A percentile compares a stretch with the other conserved stretches of the same genome.
These are phyloP conservation scores for Archegozetes longisetosus DNA, from an alignment of 1,140 invertebrate genomes.

Conservation along the genomic window DNA sequence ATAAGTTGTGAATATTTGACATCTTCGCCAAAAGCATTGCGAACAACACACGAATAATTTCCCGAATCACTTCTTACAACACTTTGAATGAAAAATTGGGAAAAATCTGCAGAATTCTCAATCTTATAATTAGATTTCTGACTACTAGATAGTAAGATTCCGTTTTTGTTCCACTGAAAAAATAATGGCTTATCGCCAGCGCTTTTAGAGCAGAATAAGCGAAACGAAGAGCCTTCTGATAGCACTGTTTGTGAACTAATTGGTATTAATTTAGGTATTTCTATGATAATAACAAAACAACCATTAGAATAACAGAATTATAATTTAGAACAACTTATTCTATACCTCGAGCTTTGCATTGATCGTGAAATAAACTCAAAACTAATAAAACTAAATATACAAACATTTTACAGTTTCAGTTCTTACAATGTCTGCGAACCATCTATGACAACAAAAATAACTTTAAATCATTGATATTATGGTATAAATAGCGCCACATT, in stretches of 20 bases:
- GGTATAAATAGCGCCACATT: too few relatives aligned
- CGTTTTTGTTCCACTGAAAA: constrained; percentile 15
- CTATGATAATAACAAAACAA: too few relatives aligned
- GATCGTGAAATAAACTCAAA: too few relatives aligned
- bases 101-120: not conserved
- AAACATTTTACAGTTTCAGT: too few relatives aligned
- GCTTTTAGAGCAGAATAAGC: constrained; percentile 1
- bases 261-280: not conserved
- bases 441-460: too few relatives aligned
- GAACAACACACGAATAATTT: constrained; percentile 20
- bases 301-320: too few relatives aligned
- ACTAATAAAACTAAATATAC: too few relatives aligned
- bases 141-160: not conserved
- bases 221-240: constrained; percentile 7
- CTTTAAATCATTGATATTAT: too few relatives aligned
- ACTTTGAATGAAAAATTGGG: not conserved
- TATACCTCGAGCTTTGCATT: too few relatives aligned
- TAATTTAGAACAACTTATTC: too few relatives aligned
- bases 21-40: constrained; percentile 12
- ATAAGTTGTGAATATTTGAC: not conserved
- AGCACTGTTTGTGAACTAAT: not conserved
- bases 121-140: not conserved
- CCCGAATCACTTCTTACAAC: not conserved
- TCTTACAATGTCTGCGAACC: too few relatives aligned
- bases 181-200: not conserved